phyloP scores from a whole-genome alignment of 2,888 invertebrate species.

The Azorinus chamasolen region DNA sequence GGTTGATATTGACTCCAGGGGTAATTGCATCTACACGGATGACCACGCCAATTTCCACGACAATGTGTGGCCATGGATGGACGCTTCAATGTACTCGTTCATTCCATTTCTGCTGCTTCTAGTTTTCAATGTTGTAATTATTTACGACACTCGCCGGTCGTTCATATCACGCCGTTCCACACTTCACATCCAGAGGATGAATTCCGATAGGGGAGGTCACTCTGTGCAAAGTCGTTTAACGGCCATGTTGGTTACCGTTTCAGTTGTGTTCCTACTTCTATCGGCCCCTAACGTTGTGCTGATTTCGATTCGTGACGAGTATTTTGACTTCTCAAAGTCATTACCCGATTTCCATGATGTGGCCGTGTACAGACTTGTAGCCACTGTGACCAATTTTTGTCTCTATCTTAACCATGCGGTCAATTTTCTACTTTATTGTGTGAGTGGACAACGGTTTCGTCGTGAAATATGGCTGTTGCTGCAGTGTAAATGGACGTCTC shows the following conservation, averaged over 20 bases:
- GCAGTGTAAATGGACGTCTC: conserved; percentile 18
- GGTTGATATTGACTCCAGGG: conserved; percentile 54
- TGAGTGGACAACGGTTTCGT: conserved; percentile 78
- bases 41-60: conserved; percentile 69
- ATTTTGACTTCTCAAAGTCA: conserved; percentile 62
- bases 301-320: conserved; percentile 68
- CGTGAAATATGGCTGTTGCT: conserved; percentile 67
- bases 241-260: conserved; percentile 69
- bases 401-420: conserved; percentile 81
- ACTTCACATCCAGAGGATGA: too few relatives aligned
- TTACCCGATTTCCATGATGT: conserved; percentile 59
- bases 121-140: too few relatives aligned
- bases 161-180: too few relatives aligned
- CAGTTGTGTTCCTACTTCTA: conserved; percentile 74
- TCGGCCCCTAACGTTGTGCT: conserved; percentile 77
- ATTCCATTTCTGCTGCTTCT: conserved; percentile 74
- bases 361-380: conserved; percentile 66
- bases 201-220: too few relatives aligned
- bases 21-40: conserved; percentile 61
- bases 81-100: conserved; percentile 78
- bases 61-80: conserved; percentile 78
- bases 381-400: conserved; percentile 71
- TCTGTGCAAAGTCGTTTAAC: too few relatives aligned
- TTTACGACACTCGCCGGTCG: too few relatives aligned
- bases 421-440: conserved; percentile 81